Evolutionary conservation across 2,797 vertebrate species (phyloP).

Genomic region (Phaenicophaeus curvirostris): DNA sequence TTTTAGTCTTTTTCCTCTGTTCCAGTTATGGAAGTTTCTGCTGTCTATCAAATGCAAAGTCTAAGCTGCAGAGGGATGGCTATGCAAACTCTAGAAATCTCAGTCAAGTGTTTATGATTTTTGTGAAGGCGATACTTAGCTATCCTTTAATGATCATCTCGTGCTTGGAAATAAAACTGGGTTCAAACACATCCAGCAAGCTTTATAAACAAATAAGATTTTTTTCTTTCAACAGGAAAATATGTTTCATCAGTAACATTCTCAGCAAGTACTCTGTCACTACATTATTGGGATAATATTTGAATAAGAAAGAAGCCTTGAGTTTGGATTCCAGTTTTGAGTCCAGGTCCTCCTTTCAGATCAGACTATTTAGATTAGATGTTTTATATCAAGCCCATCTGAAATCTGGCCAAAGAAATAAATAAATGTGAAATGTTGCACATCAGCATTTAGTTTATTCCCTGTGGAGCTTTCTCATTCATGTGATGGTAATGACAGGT

Average conservation of each 20-base stretch:
- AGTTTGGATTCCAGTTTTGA: background rate
- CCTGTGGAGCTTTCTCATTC: background rate
- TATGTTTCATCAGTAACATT: background rate
- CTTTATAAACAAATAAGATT: slow-evolving; percentile 2
- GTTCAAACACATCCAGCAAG: background rate
- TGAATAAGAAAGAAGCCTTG: background rate
- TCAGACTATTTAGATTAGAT: background rate
- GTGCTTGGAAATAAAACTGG: background rate
- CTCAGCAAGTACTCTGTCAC: background rate
- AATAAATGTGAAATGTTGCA: background rate
- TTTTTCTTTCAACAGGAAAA: background rate
- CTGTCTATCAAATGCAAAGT: background rate
- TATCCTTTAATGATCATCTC: background rate
- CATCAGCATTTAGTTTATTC: background rate
- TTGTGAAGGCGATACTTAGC: background rate
- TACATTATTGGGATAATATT: background rate
- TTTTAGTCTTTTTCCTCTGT: background rate
- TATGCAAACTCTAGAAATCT: background rate
- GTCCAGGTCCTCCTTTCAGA: background rate
- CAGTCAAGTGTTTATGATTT: background rate
- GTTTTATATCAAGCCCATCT: background rate
- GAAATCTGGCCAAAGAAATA: slow-evolving; percentile 14
- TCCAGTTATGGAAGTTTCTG: background rate
- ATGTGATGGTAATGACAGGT: background rate
- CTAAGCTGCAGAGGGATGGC: background rate